Evolutionary conservation across 1,140 invertebrate genomes (phyloP).

Genomic region (Sitophilus oryzae): DNA sequence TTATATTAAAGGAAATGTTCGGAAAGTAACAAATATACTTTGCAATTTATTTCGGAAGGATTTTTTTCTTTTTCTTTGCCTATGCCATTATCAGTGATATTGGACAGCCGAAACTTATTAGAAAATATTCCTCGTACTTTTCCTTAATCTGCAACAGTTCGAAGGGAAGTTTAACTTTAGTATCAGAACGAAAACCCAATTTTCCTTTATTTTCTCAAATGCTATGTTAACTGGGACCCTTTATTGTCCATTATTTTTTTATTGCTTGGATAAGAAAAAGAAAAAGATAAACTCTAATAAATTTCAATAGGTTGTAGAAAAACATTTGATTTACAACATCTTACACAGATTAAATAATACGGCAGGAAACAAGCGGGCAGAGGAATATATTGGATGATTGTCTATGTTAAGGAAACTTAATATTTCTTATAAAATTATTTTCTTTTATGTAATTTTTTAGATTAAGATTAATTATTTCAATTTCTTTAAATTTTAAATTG

Average conservation of each 20-base stretch:
- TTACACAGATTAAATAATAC: slow-evolving; percentile 17
- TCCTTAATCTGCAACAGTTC: slow-evolving; percentile 16
- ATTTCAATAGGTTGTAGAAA: slow-evolving; percentile 18
- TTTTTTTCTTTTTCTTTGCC: slow-evolving; percentile 3
- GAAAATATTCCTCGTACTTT: slow-evolving; percentile 20
- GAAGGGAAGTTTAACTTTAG: slow-evolving; percentile 20
- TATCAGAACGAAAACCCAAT: slow-evolving; percentile 23
- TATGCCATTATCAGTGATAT: slow-evolving; percentile 8
- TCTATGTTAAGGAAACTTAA: too few relatives aligned
- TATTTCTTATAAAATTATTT: too few relatives aligned
- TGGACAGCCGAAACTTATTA: slow-evolving; percentile 21
- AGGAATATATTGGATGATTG: background rate
- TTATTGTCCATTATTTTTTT: too few relatives aligned
- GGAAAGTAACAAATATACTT: too few relatives aligned
- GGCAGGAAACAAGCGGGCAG: background rate
- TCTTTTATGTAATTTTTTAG: too few relatives aligned
- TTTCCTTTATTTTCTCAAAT: slow-evolving; percentile 21
- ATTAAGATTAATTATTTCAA: too few relatives aligned
- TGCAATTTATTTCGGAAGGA: too few relatives aligned
- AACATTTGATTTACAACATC: slow-evolving; percentile 17
- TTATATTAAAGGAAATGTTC: too few relatives aligned
- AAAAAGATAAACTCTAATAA: slow-evolving; percentile 19
- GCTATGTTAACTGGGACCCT: slow-evolving; percentile 19
- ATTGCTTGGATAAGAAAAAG: slow-evolving; percentile 11
- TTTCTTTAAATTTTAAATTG: too few relatives aligned